phyloP scores from a whole-genome alignment of 2,113 vertebrate species.

The Salvelinus alpinus region DNA sequence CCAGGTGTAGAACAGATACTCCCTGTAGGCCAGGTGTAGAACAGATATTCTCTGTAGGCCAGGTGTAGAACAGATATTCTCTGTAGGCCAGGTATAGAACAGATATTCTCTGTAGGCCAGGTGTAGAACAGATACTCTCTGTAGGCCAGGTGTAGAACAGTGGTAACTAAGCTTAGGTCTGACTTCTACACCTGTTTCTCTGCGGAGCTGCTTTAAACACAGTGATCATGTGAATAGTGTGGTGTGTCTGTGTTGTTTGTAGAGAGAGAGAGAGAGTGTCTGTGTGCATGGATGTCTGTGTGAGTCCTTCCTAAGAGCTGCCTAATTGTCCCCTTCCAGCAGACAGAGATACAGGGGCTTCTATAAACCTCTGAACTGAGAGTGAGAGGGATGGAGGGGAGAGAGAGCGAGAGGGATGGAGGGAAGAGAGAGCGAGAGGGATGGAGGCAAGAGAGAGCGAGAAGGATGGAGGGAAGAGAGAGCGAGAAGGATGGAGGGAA shows the following conservation, averaged over 20 bases:
- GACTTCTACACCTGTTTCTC: background rate
- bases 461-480: background rate
- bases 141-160: background rate
- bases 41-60: too few relatives aligned
- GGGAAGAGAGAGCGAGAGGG: background rate
- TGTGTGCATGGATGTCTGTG: background rate
- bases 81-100: too few relatives aligned
- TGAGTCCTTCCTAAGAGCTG: conserved; percentile 1
- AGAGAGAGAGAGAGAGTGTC: background rate
- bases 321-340: conserved; percentile 17
- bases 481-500: background rate
- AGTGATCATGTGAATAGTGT: too few relatives aligned
- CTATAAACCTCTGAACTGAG: conserved; percentile 3
- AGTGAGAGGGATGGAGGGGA: background rate
- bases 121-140: too few relatives aligned
- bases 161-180: too few relatives aligned
- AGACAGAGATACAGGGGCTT: background rate
- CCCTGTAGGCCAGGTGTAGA: too few relatives aligned
- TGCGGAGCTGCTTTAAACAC: background rate
- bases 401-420: background rate
- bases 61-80: too few relatives aligned
- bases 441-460: background rate
- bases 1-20: too few relatives aligned
- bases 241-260: too few relatives aligned
- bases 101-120: too few relatives aligned